phyloP scores from a whole-genome alignment of 2,113 vertebrate species.

The Corythaixoides concolor region DNA sequence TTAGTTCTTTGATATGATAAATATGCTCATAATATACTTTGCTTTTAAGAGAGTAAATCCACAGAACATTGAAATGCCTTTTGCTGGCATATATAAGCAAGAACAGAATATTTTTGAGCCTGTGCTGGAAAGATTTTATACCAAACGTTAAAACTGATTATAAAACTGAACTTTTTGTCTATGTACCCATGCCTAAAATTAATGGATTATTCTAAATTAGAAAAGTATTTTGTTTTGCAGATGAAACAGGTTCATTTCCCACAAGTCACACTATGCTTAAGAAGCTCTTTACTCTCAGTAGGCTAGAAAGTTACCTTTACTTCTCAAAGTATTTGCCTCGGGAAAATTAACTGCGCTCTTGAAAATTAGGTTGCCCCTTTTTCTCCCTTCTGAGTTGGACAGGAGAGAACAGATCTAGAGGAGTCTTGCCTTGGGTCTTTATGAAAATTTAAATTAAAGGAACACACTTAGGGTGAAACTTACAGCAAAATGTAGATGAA shows the following conservation, averaged over 20 bases:
- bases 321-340: not conserved
- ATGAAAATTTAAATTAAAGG: not conserved
- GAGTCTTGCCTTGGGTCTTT: not conserved
- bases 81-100: not conserved
- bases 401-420: not conserved
- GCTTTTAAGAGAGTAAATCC: not conserved
- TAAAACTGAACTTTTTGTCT: not conserved
- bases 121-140: not conserved
- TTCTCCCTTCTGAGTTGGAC: not conserved
- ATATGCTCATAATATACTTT: not conserved
- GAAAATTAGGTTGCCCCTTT: not conserved
- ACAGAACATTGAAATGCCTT: not conserved
- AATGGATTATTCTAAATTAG: not conserved
- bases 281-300: not conserved
- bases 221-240: not conserved
- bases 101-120: not conserved
- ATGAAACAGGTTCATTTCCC: not conserved
- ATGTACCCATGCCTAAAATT: not conserved
- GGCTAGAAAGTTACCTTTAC: not conserved
- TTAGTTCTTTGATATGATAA: not conserved
- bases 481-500: not conserved
- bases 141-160: not conserved
- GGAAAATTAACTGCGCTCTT: not conserved
- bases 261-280: not conserved
- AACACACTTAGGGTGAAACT: not conserved